These are phyloP conservation scores for Spodoptera littoralis DNA, from an alignment of 2,888 invertebrate genomes.

Conservation along the genomic window DNA sequence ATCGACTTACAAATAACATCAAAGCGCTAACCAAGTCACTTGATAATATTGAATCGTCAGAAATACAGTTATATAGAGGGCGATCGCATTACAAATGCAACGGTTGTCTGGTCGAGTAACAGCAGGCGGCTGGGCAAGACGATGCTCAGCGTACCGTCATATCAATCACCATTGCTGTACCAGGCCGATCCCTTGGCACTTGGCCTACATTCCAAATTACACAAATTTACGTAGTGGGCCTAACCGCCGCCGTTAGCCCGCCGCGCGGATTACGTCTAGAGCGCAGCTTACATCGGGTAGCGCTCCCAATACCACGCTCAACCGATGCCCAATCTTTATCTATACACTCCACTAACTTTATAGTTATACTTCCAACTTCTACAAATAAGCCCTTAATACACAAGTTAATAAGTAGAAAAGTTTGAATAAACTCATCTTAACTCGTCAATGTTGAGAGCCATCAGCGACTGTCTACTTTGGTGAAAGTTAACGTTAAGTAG, in stretches of 20 bases:
- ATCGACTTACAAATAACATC: slow-evolving; percentile 23
- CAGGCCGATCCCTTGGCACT: slow-evolving; percentile 85
- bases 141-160: slow-evolving; percentile 80
- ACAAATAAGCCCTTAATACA: slow-evolving; percentile 82
- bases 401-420: slow-evolving; percentile 86
- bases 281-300: slow-evolving; percentile 81
- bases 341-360: slow-evolving; percentile 69
- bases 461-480: slow-evolving; percentile 86
- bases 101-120: slow-evolving; percentile 71
- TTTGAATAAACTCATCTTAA: slow-evolving; percentile 84
- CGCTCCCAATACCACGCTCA: slow-evolving; percentile 80
- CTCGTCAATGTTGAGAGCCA: slow-evolving; percentile 83
- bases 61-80: slow-evolving; percentile 48
- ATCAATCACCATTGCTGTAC: slow-evolving; percentile 87
- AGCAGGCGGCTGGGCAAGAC: slow-evolving; percentile 69
- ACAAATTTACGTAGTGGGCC: slow-evolving; percentile 87
- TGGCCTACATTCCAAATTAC: slow-evolving; percentile 88
- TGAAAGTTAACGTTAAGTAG: slow-evolving; percentile 86
- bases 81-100: slow-evolving; percentile 78
- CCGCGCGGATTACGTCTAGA: slow-evolving; percentile 81
- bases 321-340: slow-evolving; percentile 76
- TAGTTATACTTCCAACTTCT: slow-evolving; percentile 66
- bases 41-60: slow-evolving; percentile 34
- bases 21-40: slow-evolving; percentile 34
- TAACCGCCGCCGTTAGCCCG: slow-evolving; percentile 79